A percentile compares a stretch with the other conserved stretches of the same genome.
Conservation (phyloP, 2,113 vertebrate genomes). For the Centrocercus urophasianus region DNA sequence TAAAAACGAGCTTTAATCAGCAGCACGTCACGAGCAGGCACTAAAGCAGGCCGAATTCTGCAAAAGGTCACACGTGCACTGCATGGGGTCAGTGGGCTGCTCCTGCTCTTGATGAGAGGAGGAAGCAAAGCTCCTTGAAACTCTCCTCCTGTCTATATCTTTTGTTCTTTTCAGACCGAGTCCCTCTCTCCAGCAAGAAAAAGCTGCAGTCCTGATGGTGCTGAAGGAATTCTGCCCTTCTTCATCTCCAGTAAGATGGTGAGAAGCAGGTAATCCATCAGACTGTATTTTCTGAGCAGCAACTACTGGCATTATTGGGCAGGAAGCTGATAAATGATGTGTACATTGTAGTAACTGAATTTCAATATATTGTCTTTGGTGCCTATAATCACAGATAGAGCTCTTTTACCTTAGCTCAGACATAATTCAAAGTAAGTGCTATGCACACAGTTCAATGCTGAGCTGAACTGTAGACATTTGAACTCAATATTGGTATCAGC, state of each 20-base stretch:
- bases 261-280: slow-evolving; percentile 47
- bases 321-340: slow-evolving; percentile 55
- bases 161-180: not conserved
- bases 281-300: slow-evolving; percentile 10
- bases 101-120: not conserved
- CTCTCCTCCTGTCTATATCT: not conserved
- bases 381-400: slow-evolving; percentile 37
- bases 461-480: not conserved
- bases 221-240: not conserved
- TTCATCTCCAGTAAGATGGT: slow-evolving; percentile 27
- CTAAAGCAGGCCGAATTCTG: not conserved
- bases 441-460: not conserved
- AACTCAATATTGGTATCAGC: not conserved
- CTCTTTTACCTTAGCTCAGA: slow-evolving; percentile 19
- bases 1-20: not conserved
- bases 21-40: not conserved
- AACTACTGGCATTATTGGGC: slow-evolving; percentile 1
- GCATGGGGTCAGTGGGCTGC: not conserved
- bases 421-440: slow-evolving; percentile 33
- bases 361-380: slow-evolving; percentile 60
- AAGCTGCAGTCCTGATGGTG: not conserved
- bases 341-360: slow-evolving; percentile 42
- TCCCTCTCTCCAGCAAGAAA: not conserved
- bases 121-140: not conserved
- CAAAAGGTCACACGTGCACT: not conserved